Conservation (phyloP, 2,113 vertebrate genomes). For the Micronisus gabar region DNA sequence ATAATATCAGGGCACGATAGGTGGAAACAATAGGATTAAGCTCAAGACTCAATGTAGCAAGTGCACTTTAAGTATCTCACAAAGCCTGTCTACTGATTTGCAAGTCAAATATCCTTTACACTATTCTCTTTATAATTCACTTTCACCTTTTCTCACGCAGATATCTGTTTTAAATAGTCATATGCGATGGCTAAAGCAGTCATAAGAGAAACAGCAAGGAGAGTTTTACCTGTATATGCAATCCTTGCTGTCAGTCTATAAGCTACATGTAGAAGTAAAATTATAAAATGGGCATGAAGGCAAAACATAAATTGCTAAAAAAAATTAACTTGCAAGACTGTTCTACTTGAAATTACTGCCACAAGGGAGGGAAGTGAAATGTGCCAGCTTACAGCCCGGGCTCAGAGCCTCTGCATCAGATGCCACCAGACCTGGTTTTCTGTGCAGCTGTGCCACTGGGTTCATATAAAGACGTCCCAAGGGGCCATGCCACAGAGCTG, state of each 20-base stretch:
- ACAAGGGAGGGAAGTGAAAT: accelerated
- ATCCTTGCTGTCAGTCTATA: background rate
- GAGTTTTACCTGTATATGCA: background rate
- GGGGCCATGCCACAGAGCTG: background rate
- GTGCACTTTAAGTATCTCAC: background rate
- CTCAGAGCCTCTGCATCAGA: background rate
- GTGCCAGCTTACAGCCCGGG: background rate
- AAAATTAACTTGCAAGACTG: background rate
- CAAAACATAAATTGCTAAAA: background rate
- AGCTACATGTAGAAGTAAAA: background rate
- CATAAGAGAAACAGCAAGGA: background rate
- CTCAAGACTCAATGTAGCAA: background rate
- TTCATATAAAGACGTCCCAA: background rate
- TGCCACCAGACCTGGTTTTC: accelerated
- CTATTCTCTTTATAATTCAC: background rate
- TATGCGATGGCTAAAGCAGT: background rate
- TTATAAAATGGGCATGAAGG: background rate
- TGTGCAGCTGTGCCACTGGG: background rate
- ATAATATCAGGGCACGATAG: background rate
- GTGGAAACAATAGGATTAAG: background rate
- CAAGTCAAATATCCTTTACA: background rate
- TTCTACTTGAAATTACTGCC: background rate
- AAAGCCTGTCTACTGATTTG: background rate
- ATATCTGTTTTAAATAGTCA: background rate
- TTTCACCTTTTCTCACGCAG: background rate